A percentile compares a stretch with the other conserved stretches of the same genome.
phyloP scores from a whole-genome alignment of 2,888 invertebrate species.

The Aproaerema taeniolella region DNA sequence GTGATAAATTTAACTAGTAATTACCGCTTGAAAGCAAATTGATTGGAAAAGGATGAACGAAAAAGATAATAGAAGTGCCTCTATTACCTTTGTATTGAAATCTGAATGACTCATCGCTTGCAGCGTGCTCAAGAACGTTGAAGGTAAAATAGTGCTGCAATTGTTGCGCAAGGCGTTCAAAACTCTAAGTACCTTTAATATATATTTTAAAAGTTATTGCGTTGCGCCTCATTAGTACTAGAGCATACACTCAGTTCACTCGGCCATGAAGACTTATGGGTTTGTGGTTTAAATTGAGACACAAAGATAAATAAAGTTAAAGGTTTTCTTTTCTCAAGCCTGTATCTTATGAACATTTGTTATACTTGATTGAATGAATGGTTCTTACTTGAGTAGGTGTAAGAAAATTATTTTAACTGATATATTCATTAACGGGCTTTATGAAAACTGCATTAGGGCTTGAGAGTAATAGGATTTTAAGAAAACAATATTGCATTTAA shows the following conservation, averaged over 20 bases:
- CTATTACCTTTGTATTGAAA: conserved; percentile 21
- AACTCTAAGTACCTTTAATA: conserved; percentile 20
- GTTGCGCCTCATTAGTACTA: conserved; percentile 42
- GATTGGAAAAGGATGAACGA: conserved; percentile 4
- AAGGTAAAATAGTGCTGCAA: conserved; percentile 20
- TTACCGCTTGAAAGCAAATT: conserved; percentile 4
- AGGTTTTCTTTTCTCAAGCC: not conserved
- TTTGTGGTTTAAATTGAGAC: conserved; percentile 44
- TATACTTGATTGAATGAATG: conserved; percentile 8
- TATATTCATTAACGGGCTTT: too few species aligned
- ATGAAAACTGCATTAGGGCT: too few species aligned
- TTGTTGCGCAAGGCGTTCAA: conserved; percentile 33
- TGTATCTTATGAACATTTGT: conserved; percentile 3
- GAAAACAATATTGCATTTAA: too few species aligned
- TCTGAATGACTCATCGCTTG: conserved; percentile 33
- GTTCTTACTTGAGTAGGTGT: too few species aligned
- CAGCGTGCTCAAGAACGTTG: conserved; percentile 24
- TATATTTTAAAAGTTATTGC: conserved; percentile 28
- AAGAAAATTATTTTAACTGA: too few species aligned
- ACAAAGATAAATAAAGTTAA: conserved; percentile 25
- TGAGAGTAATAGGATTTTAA: too few species aligned
- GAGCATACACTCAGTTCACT: conserved; percentile 38
- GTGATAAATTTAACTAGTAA: not conserved
- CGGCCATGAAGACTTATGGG: conserved; percentile 38
- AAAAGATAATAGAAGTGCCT: conserved; percentile 2